Percentiles rank a stretch among this genome's conserved stretches.
Conservation (phyloP, 2,888 invertebrate species). For the Linnaemya tessellans region DNA sequence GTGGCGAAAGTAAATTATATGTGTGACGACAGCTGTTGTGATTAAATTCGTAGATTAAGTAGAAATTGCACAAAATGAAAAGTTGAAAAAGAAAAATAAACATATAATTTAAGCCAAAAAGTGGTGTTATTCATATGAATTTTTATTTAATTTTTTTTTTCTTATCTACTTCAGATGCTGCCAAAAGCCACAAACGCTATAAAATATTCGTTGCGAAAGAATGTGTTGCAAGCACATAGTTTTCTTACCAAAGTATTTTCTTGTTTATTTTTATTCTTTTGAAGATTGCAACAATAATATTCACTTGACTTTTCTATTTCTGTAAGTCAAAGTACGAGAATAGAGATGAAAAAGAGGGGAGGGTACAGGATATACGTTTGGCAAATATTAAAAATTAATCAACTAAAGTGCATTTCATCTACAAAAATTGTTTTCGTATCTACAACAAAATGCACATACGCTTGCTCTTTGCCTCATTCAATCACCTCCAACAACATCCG, state of each 20-base stretch:
- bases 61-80: constrained; percentile 27
- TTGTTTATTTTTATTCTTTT: not conserved
- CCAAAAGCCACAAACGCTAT: constrained; percentile 57
- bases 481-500: constrained; percentile 4
- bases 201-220: constrained; percentile 14
- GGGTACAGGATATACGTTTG: constrained; percentile 53
- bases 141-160: constrained; percentile 21
- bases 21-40: constrained; percentile 69
- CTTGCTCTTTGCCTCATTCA: not conserved
- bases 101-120: constrained; percentile 47
- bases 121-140: not conserved
- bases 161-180: constrained; percentile 28
- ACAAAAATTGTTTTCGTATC: constrained; percentile 50
- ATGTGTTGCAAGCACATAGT: constrained; percentile 27
- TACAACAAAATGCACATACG: constrained; percentile 12
- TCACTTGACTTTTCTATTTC: constrained; percentile 16
- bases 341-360: not conserved
- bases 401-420: constrained; percentile 73
- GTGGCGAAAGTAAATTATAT: constrained; percentile 65
- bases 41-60: constrained; percentile 70
- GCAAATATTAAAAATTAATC: constrained; percentile 74
- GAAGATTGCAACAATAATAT: constrained; percentile 18
- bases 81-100: constrained; percentile 3
- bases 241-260: not conserved
- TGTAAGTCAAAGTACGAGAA: not conserved